Conservation (phyloP, 2,888 invertebrate species). For the Zygaena filipendulae region DNA sequence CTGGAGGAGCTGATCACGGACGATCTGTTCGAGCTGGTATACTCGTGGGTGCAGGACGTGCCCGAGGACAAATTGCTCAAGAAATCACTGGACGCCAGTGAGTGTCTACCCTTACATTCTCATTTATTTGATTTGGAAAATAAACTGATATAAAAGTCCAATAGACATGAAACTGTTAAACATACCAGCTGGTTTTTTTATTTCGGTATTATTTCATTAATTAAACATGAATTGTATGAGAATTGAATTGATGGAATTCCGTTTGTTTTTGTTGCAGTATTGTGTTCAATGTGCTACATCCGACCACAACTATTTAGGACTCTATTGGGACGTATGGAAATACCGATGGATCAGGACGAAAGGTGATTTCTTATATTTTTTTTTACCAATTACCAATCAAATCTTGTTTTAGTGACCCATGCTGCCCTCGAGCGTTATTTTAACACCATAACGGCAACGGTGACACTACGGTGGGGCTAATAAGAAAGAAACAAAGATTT, state of each 20-base stretch:
- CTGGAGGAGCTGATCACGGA: conserved; percentile 76
- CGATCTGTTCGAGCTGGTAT: conserved; percentile 80
- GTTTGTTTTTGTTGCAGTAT: conserved; percentile 65
- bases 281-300: conserved; percentile 89
- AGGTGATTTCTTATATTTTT: conserved; percentile 25
- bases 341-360: conserved; percentile 53
- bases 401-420: too few relatives aligned
- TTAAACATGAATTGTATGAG: too few relatives aligned
- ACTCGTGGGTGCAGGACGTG: conserved; percentile 80
- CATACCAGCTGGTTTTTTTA: too few relatives aligned
- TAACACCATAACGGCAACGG: too few relatives aligned
- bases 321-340: conserved; percentile 78
- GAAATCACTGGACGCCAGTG: conserved; percentile 81
- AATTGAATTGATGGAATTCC: too few relatives aligned
- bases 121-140: not conserved
- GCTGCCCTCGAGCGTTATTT: too few relatives aligned
- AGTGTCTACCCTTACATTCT: conserved; percentile 17
- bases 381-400: not conserved
- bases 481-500: too few relatives aligned
- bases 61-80: conserved; percentile 79
- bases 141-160: too few relatives aligned
- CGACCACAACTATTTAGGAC: conserved; percentile 80
- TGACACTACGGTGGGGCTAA: too few relatives aligned
- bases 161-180: too few relatives aligned
- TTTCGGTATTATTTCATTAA: too few relatives aligned